Conservation (phyloP, 2,113 vertebrate species). For the Nannospalax galili region DNA sequence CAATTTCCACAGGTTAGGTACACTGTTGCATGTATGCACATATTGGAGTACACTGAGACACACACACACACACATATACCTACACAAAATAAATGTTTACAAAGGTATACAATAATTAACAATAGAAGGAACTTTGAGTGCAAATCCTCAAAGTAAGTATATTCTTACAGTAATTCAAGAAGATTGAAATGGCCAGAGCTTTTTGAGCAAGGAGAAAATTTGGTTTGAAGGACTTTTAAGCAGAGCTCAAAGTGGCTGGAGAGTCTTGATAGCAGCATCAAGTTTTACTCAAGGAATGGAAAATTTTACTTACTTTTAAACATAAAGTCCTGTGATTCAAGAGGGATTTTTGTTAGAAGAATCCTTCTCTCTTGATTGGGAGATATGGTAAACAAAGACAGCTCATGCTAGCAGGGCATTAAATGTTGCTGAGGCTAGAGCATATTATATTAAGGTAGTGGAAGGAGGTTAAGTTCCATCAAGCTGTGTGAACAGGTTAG, state of each 20-base stretch:
- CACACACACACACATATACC: too few species aligned
- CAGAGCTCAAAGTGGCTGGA: not conserved
- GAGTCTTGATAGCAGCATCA: not conserved
- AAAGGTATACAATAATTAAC: too few species aligned
- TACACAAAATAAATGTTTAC: too few species aligned
- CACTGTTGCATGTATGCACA: too few species aligned
- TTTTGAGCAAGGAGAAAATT: not conserved
- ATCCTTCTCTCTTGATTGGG: not conserved
- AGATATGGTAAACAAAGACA: too few species aligned
- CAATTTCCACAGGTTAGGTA: too few species aligned
- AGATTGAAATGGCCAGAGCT: not conserved
- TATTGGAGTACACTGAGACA: too few species aligned
- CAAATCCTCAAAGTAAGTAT: accelerated
- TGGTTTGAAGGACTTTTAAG: too few species aligned
- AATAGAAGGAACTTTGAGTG: too few species aligned
- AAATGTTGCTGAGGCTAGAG: not conserved
- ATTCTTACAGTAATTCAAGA: not conserved
- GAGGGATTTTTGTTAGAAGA: not conserved
- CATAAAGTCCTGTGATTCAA: not conserved
- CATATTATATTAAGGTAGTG: too few species aligned
- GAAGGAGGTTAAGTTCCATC: too few species aligned
- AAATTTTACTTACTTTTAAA: not conserved
- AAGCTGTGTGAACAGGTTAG: not conserved
- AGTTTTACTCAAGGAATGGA: not conserved
- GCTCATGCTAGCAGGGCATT: not conserved